Evolutionary conservation across 2,113 vertebrate species (phyloP), one percentile per base, ranked within the genome.

Genomic region (Phycodurus eques): DNA sequence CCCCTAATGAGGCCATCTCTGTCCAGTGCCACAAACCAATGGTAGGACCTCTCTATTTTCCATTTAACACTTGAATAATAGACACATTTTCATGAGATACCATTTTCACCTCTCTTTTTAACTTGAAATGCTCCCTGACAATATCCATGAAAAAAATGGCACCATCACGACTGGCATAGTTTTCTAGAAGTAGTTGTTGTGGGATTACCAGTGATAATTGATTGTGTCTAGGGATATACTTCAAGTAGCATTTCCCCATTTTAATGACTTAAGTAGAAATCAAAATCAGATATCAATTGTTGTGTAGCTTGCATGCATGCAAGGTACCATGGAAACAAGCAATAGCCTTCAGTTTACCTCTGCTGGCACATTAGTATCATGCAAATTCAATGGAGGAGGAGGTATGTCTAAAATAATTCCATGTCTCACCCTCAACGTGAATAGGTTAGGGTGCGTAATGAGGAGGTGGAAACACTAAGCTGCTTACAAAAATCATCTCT

Each of bases 381-480:
- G 59, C 66, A 76, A 80, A 84, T 77, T 72, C 17, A 56, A 83
- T 74, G 60, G 64, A 82, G 61, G 61, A 19, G 75, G 76, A 85
- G 70, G 77, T 80, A 76, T 73, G 76, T 73, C 44, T 76, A 78
- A 74, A 83, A 72, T 86, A 83, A 85, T 86, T 85, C 75, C 69
- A 74, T 20, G 31, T 83, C 80, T 83, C 75, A 87, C 68, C 77
- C 76, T 54, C 78, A 78, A 78, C 72, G 72, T 86, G 83, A 90
- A 89, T 80, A 86, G 89, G 85, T 88, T 83, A 83, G 80, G 65
- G 70, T 76, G 80, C 67, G 77, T 89, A 90, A 91, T 89, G 83
- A 90, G 88, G 85, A 90, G 87, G 86, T 87, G 85, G 83, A 81
- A 88, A 83, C 82, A 82, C 81, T 89, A 90, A 91, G 90, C 90